Evolutionary conservation across 1,140 invertebrate genomes (phyloP), one percentile per base, ranked within the genome.

Genomic region (Chironomus striatipennis): DNA sequence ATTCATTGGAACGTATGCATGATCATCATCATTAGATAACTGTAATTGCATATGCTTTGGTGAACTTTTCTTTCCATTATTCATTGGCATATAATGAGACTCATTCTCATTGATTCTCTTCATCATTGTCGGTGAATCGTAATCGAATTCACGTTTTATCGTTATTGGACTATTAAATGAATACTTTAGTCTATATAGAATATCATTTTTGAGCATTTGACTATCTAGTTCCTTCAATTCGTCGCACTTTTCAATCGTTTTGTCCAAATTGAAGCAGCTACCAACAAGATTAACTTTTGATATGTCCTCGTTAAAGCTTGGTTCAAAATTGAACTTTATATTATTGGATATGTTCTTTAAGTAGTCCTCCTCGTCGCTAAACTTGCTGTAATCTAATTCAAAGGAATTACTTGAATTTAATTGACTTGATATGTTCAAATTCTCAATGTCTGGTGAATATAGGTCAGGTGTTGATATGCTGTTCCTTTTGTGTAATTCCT

Each of bases 391-490:
- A 21, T 73, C 20, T 15, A 12, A 34, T 24, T 73, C 20, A 73
- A 8, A 73, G 5, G 21, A 24, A 24, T 73, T 73, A 12, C 9
- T 73, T 12, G 9, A 24, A 15, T 15, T 73, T 21, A 21, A 20
- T 20, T 24, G 15, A 9, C 12, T 73, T 1, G 65, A 74, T 7
- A 75, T 47, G 7, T 77, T 47, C 0, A 79, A 42, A 79, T 78
- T 57, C 81, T 81, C 0, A 82, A 78, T 47, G 81, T 78, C 10
- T 57, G 47, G 47, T 10, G 10, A 57, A 0, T 79, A 81, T 0
- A 82, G 74, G 74, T 82, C 81, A 0, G 81, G 81, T 75, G 79
- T 82, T 7, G 81, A 82, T 65, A 81, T 82, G 72, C 81, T 82
- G 57, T 81, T 81, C 0, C 80, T 80, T 42, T 81, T 70, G 3